These are phyloP conservation scores for Troides aeacus DNA, from an alignment of 2,888 invertebrate genomes.

Conservation along the genomic window DNA sequence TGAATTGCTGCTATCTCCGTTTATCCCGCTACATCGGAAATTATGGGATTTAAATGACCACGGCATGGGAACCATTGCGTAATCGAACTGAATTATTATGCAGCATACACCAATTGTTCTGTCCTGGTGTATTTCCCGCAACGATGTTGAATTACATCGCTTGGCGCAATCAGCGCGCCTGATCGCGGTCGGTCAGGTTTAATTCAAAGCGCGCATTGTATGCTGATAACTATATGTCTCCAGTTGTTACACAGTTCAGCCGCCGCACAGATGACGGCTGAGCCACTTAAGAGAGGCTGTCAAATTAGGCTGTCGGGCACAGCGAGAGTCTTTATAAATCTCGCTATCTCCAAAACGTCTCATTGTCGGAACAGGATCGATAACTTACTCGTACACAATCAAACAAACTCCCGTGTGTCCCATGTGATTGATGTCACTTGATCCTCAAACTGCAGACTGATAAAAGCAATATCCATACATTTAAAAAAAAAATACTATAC, in stretches of 20 bases:
- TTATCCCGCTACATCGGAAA: conserved; percentile 44
- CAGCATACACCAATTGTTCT: conserved; percentile 24
- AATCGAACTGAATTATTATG: conserved; percentile 34
- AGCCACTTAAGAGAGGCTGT: conserved; percentile 35
- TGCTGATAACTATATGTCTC: conserved; percentile 8
- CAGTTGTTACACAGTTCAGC: background rate
- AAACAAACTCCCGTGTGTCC: background rate
- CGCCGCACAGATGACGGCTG: conserved; percentile 1
- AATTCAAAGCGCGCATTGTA: conserved; percentile 11
- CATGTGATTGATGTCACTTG: background rate
- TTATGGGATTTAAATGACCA: conserved; percentile 38
- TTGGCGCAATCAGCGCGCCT: background rate
- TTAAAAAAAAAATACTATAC: background rate
- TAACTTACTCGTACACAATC: conserved; percentile 29
- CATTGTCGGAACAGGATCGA: conserved; percentile 46
- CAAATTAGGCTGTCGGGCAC: conserved; percentile 65
- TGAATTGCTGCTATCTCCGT: conserved; percentile 39
- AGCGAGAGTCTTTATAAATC: conserved; percentile 71
- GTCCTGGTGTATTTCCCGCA: conserved; percentile 15
- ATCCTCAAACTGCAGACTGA: background rate
- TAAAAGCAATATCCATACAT: background rate
- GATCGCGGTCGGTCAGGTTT: conserved; percentile 5
- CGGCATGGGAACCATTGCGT: conserved; percentile 42
- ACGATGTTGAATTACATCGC: conserved; percentile 18
- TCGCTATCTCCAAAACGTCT: conserved; percentile 49